These are phyloP conservation scores for Rhabdomys dilectus DNA, from an alignment of 2,113 vertebrate genomes.

Conservation along the genomic window DNA sequence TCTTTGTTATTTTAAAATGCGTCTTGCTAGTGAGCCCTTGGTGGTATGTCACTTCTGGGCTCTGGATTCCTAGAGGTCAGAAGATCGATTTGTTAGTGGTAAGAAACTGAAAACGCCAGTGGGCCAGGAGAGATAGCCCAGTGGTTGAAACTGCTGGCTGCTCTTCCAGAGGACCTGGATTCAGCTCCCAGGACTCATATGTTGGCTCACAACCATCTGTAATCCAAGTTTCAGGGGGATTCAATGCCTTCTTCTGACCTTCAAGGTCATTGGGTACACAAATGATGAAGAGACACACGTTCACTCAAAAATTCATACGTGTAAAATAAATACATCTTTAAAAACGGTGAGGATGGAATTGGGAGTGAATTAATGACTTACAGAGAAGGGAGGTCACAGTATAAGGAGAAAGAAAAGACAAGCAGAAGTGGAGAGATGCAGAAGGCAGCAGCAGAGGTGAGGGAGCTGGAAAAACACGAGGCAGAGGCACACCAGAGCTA, in stretches of 20 bases:
- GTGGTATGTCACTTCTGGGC: constrained; percentile 41
- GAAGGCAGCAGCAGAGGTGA: neutral
- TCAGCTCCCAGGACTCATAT: neutral
- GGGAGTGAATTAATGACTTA: neutral
- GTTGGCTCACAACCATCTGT: neutral
- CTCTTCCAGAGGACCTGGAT: neutral
- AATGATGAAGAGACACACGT: neutral
- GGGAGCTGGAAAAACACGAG: neutral
- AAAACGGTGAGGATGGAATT: neutral
- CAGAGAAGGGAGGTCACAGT: neutral
- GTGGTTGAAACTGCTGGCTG: neutral
- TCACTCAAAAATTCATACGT: neutral
- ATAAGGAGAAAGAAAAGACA: neutral
- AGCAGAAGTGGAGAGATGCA: no score
- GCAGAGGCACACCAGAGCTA: neutral
- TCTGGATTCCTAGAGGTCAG: constrained; percentile 43
- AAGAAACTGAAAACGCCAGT: constrained; percentile 27
- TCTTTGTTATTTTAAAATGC: neutral
- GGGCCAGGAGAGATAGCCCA: neutral
- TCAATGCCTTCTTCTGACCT: neutral
- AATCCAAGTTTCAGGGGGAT: neutral
- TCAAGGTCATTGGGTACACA: neutral
- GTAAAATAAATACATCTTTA: neutral
- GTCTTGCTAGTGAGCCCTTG: constrained; percentile 38
- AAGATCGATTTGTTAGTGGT: neutral